Base-by-base conservation (phyloP, 2,797 vertebrate species). In the Crypturellus tataupa region DNA sequence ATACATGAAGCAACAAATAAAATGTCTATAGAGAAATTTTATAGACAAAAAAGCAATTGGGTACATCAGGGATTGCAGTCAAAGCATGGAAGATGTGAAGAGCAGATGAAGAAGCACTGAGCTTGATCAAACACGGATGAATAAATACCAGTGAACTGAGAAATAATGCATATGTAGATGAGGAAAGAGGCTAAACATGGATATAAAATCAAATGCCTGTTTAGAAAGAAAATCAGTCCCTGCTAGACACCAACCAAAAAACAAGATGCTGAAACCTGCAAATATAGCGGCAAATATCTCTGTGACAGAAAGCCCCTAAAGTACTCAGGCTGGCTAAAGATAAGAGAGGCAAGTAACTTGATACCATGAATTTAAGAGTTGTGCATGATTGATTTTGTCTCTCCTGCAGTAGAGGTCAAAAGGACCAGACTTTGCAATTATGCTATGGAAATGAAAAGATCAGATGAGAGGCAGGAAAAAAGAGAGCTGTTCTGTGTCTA, bases 161-260 rank as follows among this genome's bases (percentile, higher is more conserved):
- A 94, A 87, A 91, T 89, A 94, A 95, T 84, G 65, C 81, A 65
- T 93, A 81, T 64, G 83, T 80, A 62, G 76, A 84, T 93, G 88
- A 91, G 21, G 90, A 94, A 93, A 86, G 70, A 31, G 40, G 58
- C 55, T 93, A 90, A 94, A 94, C 47, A 73, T 29, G 73, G 65
- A 85, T 87, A n/a, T 85, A 85, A 90, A 92, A 86, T 59, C 67
- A 78, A 85, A 39, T 27, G 59, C 39, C 46, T 71, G 58, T 80
- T 90, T 69, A 80, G 80, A 87, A 85, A 29, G 68, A 90, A 95
- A 94, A 75, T 4, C 40, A 78, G 39, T 56, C n/a, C 59, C 79
- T 94, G 81, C n/a, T 60, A 86, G 58, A 25, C 27, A 79, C 33
- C n/a, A 78, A 78, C 62, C 12, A 58, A 70, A 87, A 82, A 63